Percentiles rank a stretch among this genome's conserved stretches.
Conservation (phyloP, 2,113 vertebrate species). For the Tetrax tetrax region DNA sequence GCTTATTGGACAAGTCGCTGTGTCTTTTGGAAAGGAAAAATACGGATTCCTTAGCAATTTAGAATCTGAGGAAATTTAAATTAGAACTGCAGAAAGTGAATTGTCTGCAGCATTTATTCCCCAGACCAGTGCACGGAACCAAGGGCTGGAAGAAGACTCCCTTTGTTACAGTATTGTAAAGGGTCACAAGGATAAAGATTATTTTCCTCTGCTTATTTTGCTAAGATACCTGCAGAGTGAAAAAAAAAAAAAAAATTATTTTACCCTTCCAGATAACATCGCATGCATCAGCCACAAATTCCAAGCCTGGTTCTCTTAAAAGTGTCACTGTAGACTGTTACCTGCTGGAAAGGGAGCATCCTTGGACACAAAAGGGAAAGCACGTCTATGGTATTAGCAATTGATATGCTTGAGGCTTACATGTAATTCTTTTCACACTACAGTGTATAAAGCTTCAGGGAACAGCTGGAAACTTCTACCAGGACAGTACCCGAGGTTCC, state of each 20-base stretch:
- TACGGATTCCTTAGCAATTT: neutral
- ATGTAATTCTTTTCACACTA: neutral
- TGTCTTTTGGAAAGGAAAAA: neutral
- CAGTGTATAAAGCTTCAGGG: neutral
- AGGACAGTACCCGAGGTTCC: fast-evolving
- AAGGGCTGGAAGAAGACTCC: neutral
- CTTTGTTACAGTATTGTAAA: neutral
- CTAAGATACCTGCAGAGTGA: neutral
- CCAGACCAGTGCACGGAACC: neutral
- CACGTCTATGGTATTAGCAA: fast-evolving
- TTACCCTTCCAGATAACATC: neutral
- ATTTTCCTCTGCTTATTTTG: neutral
- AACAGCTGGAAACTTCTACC: neutral
- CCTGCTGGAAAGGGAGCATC: neutral
- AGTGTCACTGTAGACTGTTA: neutral
- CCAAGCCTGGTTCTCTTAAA: neutral
- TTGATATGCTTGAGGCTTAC: neutral
- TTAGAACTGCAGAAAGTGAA: neutral
- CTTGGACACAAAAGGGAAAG: neutral
- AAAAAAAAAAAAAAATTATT: neutral
- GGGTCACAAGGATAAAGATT: neutral
- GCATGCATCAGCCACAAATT: neutral
- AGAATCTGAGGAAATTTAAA: neutral
- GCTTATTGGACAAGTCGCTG: neutral
- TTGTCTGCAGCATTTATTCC: neutral